Percentiles rank a stretch among this genome's conserved stretches.
Conservation (phyloP, 2,113 vertebrate species). For the Solea senegalensis region DNA sequence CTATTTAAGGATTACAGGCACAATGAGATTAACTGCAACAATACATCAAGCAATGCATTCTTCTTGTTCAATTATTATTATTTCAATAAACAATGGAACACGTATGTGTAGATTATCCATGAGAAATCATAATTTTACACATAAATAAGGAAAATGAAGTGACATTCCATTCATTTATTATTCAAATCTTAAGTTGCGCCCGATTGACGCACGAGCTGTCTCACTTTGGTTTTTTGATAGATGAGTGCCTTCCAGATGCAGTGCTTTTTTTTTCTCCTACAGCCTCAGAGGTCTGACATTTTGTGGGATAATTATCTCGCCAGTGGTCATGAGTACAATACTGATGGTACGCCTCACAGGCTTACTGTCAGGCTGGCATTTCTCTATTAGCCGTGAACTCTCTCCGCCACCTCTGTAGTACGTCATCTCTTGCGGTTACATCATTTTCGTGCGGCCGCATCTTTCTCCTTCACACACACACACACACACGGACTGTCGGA, state of each 20-base stretch:
- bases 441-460: slow-evolving; percentile 46
- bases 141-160: slow-evolving; percentile 15
- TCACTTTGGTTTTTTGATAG: slow-evolving; percentile 50
- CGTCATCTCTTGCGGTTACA: slow-evolving; percentile 55
- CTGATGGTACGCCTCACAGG: slow-evolving; percentile 59
- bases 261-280: slow-evolving; percentile 19
- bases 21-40: slow-evolving; percentile 67
- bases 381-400: slow-evolving; percentile 47
- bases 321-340: slow-evolving; percentile 69
- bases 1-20: slow-evolving; percentile 68
- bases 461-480: slow-evolving; percentile 17
- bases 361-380: slow-evolving; percentile 65
- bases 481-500: slow-evolving; percentile 12
- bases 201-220: slow-evolving; percentile 3
- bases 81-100: slow-evolving; percentile 57
- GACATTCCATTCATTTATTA: slow-evolving; percentile 5
- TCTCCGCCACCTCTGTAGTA: slow-evolving; percentile 32
- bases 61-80: slow-evolving; percentile 32
- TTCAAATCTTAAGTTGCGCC: slow-evolving; percentile 2
- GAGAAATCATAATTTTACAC: slow-evolving; percentile 30
- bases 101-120: slow-evolving; percentile 57
- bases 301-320: slow-evolving; percentile 69
- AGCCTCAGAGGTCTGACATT: slow-evolving; percentile 64
- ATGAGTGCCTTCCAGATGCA: slow-evolving; percentile 50
- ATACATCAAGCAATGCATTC: slow-evolving; percentile 51